A percentile compares a stretch with the other conserved stretches of the same genome.
Evolutionary conservation across 2,113 vertebrate genomes (phyloP).

Genomic region (Malurus elegans): DNA sequence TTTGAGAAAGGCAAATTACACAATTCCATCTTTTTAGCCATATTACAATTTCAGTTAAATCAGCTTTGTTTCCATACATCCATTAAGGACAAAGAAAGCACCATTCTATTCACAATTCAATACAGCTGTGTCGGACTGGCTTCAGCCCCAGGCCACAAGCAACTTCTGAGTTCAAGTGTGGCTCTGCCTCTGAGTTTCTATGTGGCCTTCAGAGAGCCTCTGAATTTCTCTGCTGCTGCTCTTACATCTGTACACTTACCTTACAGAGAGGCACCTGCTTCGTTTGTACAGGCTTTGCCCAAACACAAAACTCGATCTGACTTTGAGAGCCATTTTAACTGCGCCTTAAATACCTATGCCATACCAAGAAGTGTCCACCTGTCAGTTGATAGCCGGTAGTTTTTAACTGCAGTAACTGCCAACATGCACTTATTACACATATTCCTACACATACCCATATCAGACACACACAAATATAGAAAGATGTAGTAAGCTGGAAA

Average conservation of each 20-base stretch:
- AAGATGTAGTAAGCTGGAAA: background rate
- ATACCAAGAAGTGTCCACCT: background rate
- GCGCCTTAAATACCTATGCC: background rate
- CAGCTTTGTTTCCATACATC: background rate
- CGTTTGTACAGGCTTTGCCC: background rate
- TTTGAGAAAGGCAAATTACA: background rate
- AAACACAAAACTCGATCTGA: background rate
- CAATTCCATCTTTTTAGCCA: background rate
- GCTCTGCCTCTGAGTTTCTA: conserved; percentile 6
- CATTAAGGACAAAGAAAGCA: background rate
- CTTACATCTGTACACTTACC: background rate
- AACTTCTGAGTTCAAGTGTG: conserved; percentile 44
- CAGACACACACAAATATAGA: background rate
- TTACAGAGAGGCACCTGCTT: background rate
- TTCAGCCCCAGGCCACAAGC: conserved; percentile 11
- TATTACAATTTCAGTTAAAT: background rate
- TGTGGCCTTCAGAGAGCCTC: background rate
- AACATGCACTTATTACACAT: background rate
- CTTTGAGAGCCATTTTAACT: background rate
- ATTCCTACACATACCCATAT: background rate
- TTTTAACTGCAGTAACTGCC: background rate
- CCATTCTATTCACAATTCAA: background rate
- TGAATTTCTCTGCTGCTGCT: background rate
- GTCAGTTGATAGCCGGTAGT: background rate
- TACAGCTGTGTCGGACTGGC: background rate